Conservation (phyloP, 2,797 vertebrate species). For the Tragelaphus eurycerus region DNA sequence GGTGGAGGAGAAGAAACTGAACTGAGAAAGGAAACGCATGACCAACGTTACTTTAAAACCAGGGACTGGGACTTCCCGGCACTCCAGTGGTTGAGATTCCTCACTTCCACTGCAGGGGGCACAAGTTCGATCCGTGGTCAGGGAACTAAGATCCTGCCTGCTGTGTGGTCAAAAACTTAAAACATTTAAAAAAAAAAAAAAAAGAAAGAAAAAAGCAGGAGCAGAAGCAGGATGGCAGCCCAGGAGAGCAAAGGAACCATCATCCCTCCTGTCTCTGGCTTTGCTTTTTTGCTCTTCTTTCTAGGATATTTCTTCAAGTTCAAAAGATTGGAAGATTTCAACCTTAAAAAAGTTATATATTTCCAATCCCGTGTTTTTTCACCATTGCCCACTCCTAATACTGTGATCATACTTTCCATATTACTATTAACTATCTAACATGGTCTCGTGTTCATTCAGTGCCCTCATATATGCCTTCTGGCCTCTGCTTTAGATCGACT, state of each 20-base stretch:
- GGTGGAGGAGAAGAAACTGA: not conserved
- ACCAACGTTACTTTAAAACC: not conserved
- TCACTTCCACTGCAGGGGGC: not conserved
- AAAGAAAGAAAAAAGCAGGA: not conserved
- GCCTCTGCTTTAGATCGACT: not conserved
- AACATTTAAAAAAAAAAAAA: not conserved
- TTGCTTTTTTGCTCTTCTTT: not conserved
- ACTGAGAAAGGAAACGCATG: not conserved
- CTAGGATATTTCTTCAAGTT: not conserved
- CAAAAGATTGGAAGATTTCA: not conserved
- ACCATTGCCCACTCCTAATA: rapidly evolving
- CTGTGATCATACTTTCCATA: rapidly evolving
- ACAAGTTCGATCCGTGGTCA: rapidly evolving
- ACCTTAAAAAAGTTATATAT: not conserved
- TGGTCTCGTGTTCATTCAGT: rapidly evolving
- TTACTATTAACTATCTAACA: not conserved
- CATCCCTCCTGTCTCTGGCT: not conserved
- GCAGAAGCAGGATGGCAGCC: not conserved
- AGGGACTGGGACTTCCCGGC: not conserved
- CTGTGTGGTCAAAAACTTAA: not conserved
- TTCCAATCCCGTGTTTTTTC: rapidly evolving
- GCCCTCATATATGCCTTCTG: rapidly evolving
- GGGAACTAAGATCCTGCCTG: not conserved
- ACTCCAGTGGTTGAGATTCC: not conserved
- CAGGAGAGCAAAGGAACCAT: not conserved